A percentile compares a stretch with the other conserved stretches of the same genome.
phyloP scores from a whole-genome alignment of 2,888 invertebrate species.

The Drosophila picticornis region DNA sequence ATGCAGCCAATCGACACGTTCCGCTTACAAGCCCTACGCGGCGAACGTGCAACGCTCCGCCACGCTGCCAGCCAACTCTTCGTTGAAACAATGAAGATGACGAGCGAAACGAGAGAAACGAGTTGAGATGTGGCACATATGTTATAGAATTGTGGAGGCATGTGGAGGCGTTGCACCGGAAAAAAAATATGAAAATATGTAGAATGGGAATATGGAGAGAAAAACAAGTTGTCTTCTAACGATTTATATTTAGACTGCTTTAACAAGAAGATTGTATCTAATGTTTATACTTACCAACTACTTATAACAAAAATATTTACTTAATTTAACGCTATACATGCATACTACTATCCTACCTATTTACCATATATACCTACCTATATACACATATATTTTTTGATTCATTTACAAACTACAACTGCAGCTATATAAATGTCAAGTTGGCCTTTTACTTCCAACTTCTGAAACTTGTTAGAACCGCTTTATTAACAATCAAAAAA shows the following conservation, averaged over 20 bases:
- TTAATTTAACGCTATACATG: constrained; percentile 49
- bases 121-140: constrained; percentile 11
- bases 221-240: constrained; percentile 39
- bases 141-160: constrained; percentile 15
- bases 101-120: constrained; percentile 9
- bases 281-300: constrained; percentile 55
- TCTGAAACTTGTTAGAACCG: constrained; percentile 44
- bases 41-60: constrained; percentile 92
- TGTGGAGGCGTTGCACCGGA: constrained; percentile 16
- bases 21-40: constrained; percentile 85
- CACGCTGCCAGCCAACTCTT: constrained; percentile 94
- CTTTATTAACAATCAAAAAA: constrained; percentile 58
- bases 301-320: constrained; percentile 47
- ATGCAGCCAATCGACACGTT: constrained; percentile 85
- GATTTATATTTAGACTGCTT: constrained; percentile 36
- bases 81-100: constrained; percentile 86
- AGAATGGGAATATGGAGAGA: constrained; percentile 12
- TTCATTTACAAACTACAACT: constrained; percentile 56
- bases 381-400: constrained; percentile 58
- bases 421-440: constrained; percentile 26
- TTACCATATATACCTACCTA: constrained; percentile 35
- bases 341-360: constrained; percentile 37
- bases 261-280: constrained; percentile 53
- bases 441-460: constrained; percentile 30
- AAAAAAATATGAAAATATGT: constrained; percentile 11